Evolutionary conservation across 2,888 invertebrate genomes (phyloP), one percentile per base, ranked within the genome.

Genomic region (Dicyrtoma fusca): DNA sequence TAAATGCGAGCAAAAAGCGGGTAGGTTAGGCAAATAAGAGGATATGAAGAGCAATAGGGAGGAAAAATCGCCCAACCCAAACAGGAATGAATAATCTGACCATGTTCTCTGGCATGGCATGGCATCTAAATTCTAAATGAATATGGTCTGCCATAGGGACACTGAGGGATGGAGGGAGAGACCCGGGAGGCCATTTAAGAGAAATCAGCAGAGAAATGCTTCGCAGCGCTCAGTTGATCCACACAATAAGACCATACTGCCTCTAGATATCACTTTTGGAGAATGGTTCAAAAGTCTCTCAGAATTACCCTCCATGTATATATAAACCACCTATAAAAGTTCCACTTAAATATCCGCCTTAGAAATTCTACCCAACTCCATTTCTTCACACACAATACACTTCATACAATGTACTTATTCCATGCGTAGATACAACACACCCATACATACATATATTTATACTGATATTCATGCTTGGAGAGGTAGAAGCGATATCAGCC

Each of bases 1-100:
- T 69, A 72, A 76, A 76, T 76, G 69, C 21, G 42, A 73, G 71
- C 69, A 73, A 76, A 76, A 76, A 76, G 69, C 76, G 76, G 76
- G 76, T 74, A 76, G 53, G 63, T 66, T 68, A 65, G 65, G 65
- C 65, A 65, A 65, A 65, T 65, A 65, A 26, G 53, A 65, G 26
- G n/a, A 49, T 26, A 44, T 44, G 62, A 62, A 17, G 26, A 47
- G 64, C 11, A 23, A 45, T 23, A 63, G 63, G 47, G 65, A 65
- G 65, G 65, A 49, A 65, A 65, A 65, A 65, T 65, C 65, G 53
- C 65, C 65, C 65, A 65, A 65, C 65, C 65, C 65, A 65, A 65
- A 65, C 65, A 65, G 49, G 65, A 65, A 65, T 65, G 65, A 65
- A 65, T 65, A 65, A 65, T 65, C 65, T 65, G 65, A 51, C 65